These are phyloP conservation scores for Mus minutoides DNA, from an alignment of 2,797 vertebrate genomes.

Conservation along the genomic window DNA sequence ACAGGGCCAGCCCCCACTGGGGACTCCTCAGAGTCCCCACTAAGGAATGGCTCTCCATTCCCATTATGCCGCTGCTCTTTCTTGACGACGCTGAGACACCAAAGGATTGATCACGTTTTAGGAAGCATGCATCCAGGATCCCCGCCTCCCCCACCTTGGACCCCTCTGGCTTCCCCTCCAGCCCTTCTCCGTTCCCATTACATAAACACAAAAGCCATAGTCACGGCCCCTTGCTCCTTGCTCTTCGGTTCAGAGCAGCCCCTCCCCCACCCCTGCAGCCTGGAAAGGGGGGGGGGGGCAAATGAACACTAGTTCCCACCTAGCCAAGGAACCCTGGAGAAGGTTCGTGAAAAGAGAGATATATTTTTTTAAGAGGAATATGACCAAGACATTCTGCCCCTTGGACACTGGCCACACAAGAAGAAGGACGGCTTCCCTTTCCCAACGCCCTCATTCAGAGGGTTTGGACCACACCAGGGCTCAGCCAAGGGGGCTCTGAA, in stretches of 20 bases:
- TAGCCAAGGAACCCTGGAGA: conserved; percentile 64
- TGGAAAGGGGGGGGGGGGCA: background rate
- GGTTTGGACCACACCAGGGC: background rate
- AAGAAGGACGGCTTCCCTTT: conserved; percentile 58
- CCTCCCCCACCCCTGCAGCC: background rate
- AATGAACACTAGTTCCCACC: background rate
- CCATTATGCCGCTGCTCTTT: background rate
- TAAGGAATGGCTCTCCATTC: background rate
- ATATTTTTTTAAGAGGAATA: conserved; percentile 86
- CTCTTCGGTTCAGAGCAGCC: conserved; percentile 60
- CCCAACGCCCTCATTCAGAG: conserved; percentile 43
- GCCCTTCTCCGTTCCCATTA: background rate
- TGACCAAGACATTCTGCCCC: conserved; percentile 11
- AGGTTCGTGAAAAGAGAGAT: conserved; percentile 83
- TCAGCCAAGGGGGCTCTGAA: conserved; percentile 85
- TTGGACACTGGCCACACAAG: background rate
- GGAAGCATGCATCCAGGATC: background rate
- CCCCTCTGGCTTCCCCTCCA: background rate
- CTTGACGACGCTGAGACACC: background rate
- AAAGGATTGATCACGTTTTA: conserved; percentile 54
- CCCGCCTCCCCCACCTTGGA: background rate
- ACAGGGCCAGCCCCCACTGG: background rate
- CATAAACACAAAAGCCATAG: conserved; percentile 86
- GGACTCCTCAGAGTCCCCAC: background rate
- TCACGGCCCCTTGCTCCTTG: conserved; percentile 71